Evolutionary conservation across 2,113 vertebrate species (phyloP).

Genomic region (Callopanchax toddi): DNA sequence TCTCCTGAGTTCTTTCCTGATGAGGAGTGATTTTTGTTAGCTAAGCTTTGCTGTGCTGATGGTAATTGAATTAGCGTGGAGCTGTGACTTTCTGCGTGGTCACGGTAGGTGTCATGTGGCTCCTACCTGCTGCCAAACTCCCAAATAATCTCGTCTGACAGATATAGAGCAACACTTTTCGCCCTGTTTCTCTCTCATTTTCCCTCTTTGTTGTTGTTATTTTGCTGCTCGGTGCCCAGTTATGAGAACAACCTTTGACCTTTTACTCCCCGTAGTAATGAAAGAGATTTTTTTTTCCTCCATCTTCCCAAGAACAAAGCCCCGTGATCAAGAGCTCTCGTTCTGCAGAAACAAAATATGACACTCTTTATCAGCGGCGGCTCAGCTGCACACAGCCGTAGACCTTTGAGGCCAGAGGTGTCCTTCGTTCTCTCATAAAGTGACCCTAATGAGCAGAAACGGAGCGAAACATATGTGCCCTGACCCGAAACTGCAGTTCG

Average conservation of each 20-base stretch:
- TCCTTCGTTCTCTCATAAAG: constrained; percentile 67
- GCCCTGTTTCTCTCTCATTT: constrained; percentile 57
- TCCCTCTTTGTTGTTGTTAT: constrained; percentile 65
- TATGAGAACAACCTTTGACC: constrained; percentile 69
- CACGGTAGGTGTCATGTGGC: constrained; percentile 67
- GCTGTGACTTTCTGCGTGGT: constrained; percentile 69
- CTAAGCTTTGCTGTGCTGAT: constrained; percentile 61
- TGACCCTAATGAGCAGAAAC: constrained; percentile 75
- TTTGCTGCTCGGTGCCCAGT: constrained; percentile 55
- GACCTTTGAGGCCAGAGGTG: constrained; percentile 64
- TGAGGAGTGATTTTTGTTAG: constrained; percentile 67
- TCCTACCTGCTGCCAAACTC: constrained; percentile 60
- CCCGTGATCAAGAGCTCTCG: constrained; percentile 53
- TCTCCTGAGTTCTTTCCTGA: constrained; percentile 66
- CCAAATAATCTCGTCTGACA: constrained; percentile 68
- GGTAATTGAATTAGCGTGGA: constrained; percentile 62
- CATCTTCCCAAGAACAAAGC: constrained; percentile 51
- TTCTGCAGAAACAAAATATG: constrained; percentile 62
- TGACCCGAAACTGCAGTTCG: constrained; percentile 56
- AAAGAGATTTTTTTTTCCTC: constrained; percentile 46
- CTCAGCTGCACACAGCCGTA: constrained; percentile 38
- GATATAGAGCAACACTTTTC: constrained; percentile 61
- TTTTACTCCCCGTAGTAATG: constrained; percentile 62
- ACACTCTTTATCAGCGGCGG: constrained; percentile 47
- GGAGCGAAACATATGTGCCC: constrained; percentile 65